These are phyloP conservation scores for Budorcas taxicolor DNA, from an alignment of 2,113 vertebrate genomes.

Conservation along the genomic window DNA sequence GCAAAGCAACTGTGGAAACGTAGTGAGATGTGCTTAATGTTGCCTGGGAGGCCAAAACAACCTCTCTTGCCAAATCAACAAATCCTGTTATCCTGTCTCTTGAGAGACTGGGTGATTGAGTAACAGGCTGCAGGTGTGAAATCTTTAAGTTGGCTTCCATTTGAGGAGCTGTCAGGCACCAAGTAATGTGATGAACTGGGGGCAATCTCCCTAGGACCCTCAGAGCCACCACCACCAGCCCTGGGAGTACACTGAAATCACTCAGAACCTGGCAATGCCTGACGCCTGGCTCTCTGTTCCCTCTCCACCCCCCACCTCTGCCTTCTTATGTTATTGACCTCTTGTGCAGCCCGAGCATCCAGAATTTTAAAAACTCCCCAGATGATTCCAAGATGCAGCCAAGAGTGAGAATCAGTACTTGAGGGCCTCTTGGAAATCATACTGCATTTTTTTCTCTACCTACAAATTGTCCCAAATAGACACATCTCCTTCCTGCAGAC, in stretches of 20 bases:
- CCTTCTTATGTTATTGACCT: background rate
- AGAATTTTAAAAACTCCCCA: background rate
- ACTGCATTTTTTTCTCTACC: background rate
- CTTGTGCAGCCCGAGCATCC: background rate
- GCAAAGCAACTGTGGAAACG: background rate
- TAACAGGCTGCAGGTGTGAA: background rate
- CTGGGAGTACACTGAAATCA: background rate
- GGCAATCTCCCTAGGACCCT: background rate
- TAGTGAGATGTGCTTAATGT: background rate
- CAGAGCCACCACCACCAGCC: background rate
- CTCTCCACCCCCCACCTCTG: background rate
- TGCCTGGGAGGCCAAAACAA: background rate
- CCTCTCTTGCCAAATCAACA: background rate
- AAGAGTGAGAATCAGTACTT: background rate
- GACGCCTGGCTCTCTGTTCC: background rate
- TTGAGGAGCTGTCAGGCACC: background rate
- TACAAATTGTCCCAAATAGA: background rate
- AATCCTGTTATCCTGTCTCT: background rate
- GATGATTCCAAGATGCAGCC: background rate
- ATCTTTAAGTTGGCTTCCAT: background rate
- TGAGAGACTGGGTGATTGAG: background rate
- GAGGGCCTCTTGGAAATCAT: background rate
- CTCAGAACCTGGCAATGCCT: background rate
- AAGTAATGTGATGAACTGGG: accelerated
- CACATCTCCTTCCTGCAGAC: background rate